These are phyloP conservation scores for Paracanthobrama guichenoti DNA, from an alignment of 2,113 vertebrate genomes.

Conservation along the genomic window DNA sequence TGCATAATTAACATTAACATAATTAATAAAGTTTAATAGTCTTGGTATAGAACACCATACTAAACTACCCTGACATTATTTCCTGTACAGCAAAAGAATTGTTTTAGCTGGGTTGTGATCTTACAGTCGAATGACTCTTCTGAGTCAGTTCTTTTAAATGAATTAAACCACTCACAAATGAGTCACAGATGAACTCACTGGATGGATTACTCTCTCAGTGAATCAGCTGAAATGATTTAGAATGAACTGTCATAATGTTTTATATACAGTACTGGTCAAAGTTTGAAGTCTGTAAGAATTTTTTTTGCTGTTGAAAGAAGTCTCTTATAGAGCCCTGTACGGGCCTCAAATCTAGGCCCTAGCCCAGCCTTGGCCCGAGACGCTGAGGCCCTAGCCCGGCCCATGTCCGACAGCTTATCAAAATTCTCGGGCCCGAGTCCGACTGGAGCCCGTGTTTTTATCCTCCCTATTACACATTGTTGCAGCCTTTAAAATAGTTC, in stretches of 20 bases:
- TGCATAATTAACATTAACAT: neutral
- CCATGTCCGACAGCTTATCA: too few species aligned
- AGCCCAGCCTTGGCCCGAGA: too few species aligned
- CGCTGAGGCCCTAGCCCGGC: too few species aligned
- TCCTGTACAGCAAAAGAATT: neutral
- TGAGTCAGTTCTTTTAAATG: constrained; percentile 23
- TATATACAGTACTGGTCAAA: neutral
- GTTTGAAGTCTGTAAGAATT: neutral
- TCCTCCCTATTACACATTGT: too few species aligned
- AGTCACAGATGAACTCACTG: constrained; percentile 1
- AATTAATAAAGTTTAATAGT: too few species aligned
- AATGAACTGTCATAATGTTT: neutral
- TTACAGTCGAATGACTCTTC: neutral
- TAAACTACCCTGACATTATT: neutral
- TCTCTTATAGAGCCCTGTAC: neutral
- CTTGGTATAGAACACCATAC: neutral
- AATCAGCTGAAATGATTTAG: neutral
- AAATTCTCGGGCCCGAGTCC: too few species aligned
- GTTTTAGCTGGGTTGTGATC: neutral
- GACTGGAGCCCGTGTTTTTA: too few species aligned
- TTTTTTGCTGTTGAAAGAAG: neutral
- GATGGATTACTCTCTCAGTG: neutral
- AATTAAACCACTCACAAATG: neutral
- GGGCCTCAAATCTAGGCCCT: too few species aligned
- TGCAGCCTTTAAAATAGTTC: too few species aligned